Conservation (phyloP, 2,797 vertebrate genomes). For the Sebastolobus altivelis region DNA sequence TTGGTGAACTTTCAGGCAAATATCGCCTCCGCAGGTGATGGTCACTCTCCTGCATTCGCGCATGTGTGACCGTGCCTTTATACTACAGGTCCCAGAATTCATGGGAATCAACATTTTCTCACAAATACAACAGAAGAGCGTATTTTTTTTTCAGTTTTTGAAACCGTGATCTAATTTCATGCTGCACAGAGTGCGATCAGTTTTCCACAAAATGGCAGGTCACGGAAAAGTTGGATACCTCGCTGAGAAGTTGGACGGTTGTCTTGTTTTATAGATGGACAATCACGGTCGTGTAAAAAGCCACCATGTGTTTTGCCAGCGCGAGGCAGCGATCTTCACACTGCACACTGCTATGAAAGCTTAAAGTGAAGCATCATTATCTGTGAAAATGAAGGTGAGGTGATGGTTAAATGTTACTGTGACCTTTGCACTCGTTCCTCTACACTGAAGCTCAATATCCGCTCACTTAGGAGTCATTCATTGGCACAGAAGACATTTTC, state of each 20-base stretch:
- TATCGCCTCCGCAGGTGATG: too few species aligned
- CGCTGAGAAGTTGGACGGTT: not conserved
- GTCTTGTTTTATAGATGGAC: not conserved
- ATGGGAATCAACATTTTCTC: not conserved
- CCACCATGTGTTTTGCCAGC: not conserved
- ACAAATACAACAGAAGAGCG: not conserved
- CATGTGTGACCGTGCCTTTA: not conserved
- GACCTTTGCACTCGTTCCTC: not conserved
- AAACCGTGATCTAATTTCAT: not conserved
- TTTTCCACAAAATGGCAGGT: not conserved
- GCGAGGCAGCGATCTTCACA: not conserved
- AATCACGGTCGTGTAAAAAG: not conserved
- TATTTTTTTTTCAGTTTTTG: not conserved
- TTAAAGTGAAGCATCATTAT: not conserved
- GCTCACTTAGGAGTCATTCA: not conserved
- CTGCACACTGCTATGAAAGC: not conserved
- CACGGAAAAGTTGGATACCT: not conserved
- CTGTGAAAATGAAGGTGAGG: not conserved
- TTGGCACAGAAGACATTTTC: not conserved
- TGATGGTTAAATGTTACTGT: constrained; percentile 8
- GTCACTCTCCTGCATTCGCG: too few species aligned
- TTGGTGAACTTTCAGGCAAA: too few species aligned
- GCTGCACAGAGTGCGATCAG: not conserved
- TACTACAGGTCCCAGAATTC: not conserved
- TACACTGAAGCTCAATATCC: not conserved